phyloP scores from a whole-genome alignment of 2,113 vertebrate species.

The Ancistrus triradiatus region DNA sequence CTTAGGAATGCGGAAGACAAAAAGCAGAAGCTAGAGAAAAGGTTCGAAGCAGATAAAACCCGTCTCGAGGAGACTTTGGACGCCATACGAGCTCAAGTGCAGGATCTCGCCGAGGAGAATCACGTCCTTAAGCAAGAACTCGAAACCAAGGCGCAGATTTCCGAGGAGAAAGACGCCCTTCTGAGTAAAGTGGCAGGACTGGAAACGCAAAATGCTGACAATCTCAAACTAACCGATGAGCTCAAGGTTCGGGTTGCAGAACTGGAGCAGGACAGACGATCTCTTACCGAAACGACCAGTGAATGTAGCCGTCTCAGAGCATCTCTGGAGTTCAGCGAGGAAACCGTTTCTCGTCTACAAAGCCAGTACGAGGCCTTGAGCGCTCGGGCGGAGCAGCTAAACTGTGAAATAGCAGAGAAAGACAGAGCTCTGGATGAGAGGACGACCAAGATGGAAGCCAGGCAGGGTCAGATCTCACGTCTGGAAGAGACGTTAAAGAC shows the following conservation, averaged over 20 bases:
- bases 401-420: conserved; percentile 52
- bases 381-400: conserved; percentile 57
- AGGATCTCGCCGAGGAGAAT: conserved; percentile 60
- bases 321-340: conserved; percentile 59
- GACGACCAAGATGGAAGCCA: conserved; percentile 52
- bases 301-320: conserved; percentile 61
- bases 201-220: conserved; percentile 55
- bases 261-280: conserved; percentile 60
- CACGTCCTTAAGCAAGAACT: conserved; percentile 61
- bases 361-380: conserved; percentile 59
- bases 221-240: conserved; percentile 49
- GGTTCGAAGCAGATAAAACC: conserved; percentile 63
- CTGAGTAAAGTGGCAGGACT: conserved; percentile 57
- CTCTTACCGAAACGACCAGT: conserved; percentile 57
- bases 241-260: conserved; percentile 57
- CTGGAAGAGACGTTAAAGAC: conserved; percentile 67
- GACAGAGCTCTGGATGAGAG: conserved; percentile 57
- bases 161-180: conserved; percentile 55
- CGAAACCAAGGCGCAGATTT: conserved; percentile 50
- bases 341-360: conserved; percentile 52
- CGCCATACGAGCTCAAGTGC: conserved; percentile 60
- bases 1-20: conserved; percentile 57
- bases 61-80: conserved; percentile 56
- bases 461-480: conserved; percentile 57
- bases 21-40: conserved; percentile 59